Base-by-base conservation (phyloP, 2,888 invertebrate species). In the Hipparchia semele region DNA sequence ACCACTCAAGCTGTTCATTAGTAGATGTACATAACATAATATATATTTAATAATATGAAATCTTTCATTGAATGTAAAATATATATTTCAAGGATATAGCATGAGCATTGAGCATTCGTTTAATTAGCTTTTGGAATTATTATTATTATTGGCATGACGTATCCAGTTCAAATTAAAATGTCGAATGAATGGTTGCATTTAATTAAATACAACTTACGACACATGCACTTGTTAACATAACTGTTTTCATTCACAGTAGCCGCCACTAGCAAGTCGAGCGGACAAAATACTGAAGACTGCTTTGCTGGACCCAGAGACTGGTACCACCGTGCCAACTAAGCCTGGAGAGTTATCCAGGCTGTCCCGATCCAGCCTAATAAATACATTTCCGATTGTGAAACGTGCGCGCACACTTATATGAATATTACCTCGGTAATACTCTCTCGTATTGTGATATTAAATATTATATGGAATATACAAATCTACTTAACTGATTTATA, bases 211-310 rank as follows among this genome's bases (percentile, higher is more conserved):
- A 62, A 46, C 3, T 13, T 51, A 65, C 33, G 3, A 5, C 10
- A 61, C 12, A n/a, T 61, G 46, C 2, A 6, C n/a, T 53, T 65
- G 10, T 4, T 53, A 65, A 53, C 33, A 12, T 53, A 64, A 53
- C 23, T 23, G 33, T 62, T 71, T 70, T 73, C 53, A 76, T 72
- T 86, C 82, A 49, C 90, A 89, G 86, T 90, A 94, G 94, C 93
- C 94, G 94, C 91, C 94, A 94, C 81, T 94, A 94, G 84, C 78
- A 81, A 83, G 85, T 80, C 83, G 87, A 83, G 90, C 86, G 88
- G 86, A 84, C 81, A 81, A 82, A 87, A 84, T 81, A 85, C 81
- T 90, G 84, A 86, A 86, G 86, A 86, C 86, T 87, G 86, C 83
- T 80, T 77, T 61, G 82, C 83, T 86, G 85, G 84, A 80, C 76